Evolutionary conservation across 2,888 invertebrate genomes (phyloP).

Genomic region (Boloria selene): DNA sequence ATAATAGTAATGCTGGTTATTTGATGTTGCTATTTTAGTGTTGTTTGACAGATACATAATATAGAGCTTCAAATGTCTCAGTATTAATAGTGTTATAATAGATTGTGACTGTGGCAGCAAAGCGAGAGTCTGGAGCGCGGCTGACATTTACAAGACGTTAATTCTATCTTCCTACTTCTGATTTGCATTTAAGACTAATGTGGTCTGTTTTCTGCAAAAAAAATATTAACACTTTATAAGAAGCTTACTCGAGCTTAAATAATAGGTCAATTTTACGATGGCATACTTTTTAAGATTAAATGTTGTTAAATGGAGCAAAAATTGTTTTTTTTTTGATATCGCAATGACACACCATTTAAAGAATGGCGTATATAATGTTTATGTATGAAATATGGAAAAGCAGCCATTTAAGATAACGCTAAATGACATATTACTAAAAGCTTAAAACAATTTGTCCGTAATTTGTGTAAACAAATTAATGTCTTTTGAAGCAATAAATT

Average conservation of each 20-base stretch:
- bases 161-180: constrained; percentile 18
- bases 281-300: neutral
- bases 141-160: constrained; percentile 28
- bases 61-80: constrained; percentile 31
- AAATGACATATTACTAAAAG: constrained; percentile 3
- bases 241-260: neutral
- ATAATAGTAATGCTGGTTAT: no score
- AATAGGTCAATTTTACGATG: neutral
- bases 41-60: neutral
- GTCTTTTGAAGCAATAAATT: constrained; percentile 21
- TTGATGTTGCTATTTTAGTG: no score
- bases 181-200: constrained; percentile 3
- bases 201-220: constrained; percentile 3
- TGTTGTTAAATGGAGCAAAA: neutral
- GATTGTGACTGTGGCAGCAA: constrained; percentile 45
- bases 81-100: constrained; percentile 51
- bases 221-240: neutral
- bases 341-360: no score
- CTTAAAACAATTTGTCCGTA: constrained; percentile 18
- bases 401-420: neutral
- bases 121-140: constrained; percentile 24
- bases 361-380: no score
- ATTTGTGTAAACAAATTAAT: constrained; percentile 22
- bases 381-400: neutral
- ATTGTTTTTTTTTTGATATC: no score